These are phyloP conservation scores for Argyrosomus regius DNA, from an alignment of 2,797 vertebrate genomes.

Conservation along the genomic window DNA sequence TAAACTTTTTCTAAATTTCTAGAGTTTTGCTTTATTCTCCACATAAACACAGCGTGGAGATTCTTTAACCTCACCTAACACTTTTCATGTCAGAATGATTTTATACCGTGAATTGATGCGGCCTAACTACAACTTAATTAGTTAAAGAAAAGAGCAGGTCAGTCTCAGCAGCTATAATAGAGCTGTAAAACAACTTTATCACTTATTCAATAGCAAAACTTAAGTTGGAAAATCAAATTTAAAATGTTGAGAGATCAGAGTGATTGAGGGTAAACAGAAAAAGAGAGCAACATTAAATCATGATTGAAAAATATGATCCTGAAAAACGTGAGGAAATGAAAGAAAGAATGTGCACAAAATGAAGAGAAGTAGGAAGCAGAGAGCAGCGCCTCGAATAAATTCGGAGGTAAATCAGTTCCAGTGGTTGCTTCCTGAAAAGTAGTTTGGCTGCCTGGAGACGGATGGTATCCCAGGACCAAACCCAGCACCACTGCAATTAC, in stretches of 20 bases:
- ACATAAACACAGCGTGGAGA: constrained; percentile 12
- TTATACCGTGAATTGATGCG: constrained; percentile 51
- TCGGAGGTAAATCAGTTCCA: constrained; percentile 76
- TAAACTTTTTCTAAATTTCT: constrained; percentile 10
- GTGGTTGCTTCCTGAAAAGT: constrained; percentile 71
- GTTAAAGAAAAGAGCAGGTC: constrained; percentile 59
- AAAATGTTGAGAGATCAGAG: constrained; percentile 4
- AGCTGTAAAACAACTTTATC: constrained; percentile 71
- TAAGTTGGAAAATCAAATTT: constrained; percentile 44
- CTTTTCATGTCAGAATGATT: constrained; percentile 34
- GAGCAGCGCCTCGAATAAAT: constrained; percentile 54
- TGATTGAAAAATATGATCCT: constrained; percentile 6
- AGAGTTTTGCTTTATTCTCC: constrained; percentile 1
- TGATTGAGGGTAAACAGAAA: constrained; percentile 12
- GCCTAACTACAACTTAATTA: constrained; percentile 67
- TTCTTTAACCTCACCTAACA: constrained; percentile 13
- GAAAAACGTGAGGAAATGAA: constrained; percentile 33
- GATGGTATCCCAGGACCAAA: constrained; percentile 61
- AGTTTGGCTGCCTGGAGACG: constrained; percentile 69
- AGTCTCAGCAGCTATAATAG: constrained; percentile 46
- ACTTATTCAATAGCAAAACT: constrained; percentile 67
- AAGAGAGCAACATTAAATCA: neutral
- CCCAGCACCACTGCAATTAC: constrained; percentile 69
- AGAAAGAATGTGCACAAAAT: constrained; percentile 19
- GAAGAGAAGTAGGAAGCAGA: constrained; percentile 32